Evolutionary conservation across 1,140 invertebrate species (phyloP).

Genomic region (Neodiprion virginianus): DNA sequence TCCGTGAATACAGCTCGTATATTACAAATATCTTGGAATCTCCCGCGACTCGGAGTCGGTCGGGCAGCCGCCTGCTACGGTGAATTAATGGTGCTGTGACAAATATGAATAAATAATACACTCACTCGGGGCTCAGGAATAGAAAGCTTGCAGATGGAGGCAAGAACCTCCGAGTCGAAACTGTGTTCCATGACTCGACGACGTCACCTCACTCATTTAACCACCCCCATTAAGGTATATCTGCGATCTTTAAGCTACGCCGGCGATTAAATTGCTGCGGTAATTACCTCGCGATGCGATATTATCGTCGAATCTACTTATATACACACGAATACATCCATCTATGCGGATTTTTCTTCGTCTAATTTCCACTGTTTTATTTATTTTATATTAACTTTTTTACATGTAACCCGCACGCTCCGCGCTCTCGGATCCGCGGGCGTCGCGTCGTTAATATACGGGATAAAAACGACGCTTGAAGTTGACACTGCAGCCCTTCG

Average conservation of each 20-base stretch:
- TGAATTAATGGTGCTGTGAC: conserved; percentile 42
- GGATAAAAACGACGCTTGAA: not conserved
- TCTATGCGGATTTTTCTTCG: too few species aligned
- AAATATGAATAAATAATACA: conserved; percentile 42
- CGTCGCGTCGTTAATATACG: not conserved
- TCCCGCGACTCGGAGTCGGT: too few species aligned
- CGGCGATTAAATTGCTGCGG: too few species aligned
- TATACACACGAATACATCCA: too few species aligned
- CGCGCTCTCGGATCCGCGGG: not conserved
- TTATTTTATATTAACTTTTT: too few species aligned
- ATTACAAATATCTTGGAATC: conserved; percentile 30
- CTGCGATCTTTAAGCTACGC: too few species aligned
- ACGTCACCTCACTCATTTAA: conserved; percentile 16
- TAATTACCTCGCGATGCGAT: too few species aligned
- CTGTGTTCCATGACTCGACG: conserved; percentile 14
- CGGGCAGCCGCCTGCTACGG: too few species aligned
- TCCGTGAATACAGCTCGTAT: conserved; percentile 24
- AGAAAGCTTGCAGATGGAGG: conserved; percentile 15
- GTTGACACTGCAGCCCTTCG: not conserved
- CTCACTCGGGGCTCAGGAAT: conserved; percentile 30
- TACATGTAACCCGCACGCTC: not conserved
- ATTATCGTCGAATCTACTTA: too few species aligned
- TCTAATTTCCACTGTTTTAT: too few species aligned
- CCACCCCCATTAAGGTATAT: not conserved
- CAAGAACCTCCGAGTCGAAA: not conserved